A percentile compares a stretch with the other conserved stretches of the same genome.
phyloP scores from a whole-genome alignment of 2,113 vertebrate species.

The Cyrtonyx montezumae region DNA sequence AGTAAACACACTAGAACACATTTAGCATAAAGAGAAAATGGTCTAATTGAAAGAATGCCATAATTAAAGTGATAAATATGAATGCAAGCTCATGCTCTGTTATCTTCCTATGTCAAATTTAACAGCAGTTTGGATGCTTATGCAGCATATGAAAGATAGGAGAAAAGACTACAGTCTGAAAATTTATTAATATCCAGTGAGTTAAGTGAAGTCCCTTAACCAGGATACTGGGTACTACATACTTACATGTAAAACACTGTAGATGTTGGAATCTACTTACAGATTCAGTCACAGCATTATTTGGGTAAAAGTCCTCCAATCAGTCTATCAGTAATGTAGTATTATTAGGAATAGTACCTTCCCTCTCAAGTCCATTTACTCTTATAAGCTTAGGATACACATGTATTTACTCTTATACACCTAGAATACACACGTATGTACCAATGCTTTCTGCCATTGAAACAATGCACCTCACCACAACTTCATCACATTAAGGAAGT shows the following conservation, averaged over 20 bases:
- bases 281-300: too few relatives aligned
- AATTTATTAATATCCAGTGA: not conserved
- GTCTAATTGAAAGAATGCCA: not conserved
- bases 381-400: not conserved
- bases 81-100: not conserved
- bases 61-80: not conserved
- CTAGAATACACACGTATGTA: not conserved
- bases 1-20: not conserved
- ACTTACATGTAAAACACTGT: not conserved
- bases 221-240: not conserved
- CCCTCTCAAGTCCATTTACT: not conserved
- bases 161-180: not conserved
- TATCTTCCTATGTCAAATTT: not conserved
- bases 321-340: not conserved
- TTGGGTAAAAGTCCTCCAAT: too few relatives aligned
- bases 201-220: not conserved
- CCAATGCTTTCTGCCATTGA: not conserved
- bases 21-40: not conserved
- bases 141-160: not conserved
- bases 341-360: not conserved
- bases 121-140: not conserved
- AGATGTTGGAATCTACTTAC: not conserved
- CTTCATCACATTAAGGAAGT: not conserved
- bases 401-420: not conserved
- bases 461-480: not conserved